Base-by-base conservation (phyloP, 1,140 invertebrate genomes). In the Thalassaphorura encarpata region DNA sequence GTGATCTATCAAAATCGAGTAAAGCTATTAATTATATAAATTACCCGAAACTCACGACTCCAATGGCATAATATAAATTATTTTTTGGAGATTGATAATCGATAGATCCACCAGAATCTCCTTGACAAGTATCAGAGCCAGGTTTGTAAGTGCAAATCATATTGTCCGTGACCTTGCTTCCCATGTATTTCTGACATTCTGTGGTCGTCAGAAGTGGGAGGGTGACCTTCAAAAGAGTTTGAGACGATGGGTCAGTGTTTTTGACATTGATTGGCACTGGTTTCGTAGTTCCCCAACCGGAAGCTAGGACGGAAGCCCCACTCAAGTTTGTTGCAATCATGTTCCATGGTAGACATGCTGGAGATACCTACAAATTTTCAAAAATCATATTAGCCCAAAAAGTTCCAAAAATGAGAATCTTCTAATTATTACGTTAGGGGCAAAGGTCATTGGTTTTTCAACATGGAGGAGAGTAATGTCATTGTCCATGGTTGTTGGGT, bases 381-480 rank as follows among this genome's bases (percentile, higher is more conserved):
- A 51, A 19, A 11, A n/a, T n/a, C n/a, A n/a, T n/a, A n/a, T n/a
- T n/a, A n/a, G n/a, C n/a, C n/a, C n/a, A n/a, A n/a, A n/a, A n/a
- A n/a, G n/a, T n/a, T n/a, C n/a, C n/a, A n/a, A n/a, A n/a, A 39
- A 51, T 51, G 11, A 51, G 28, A 16, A 19, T 5, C 26, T 8
- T 24, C 33, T 36, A 19, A 51, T 33, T 11, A 8, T 47, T 51
- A 51, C 48, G 16, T 51, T 51, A 5, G 26, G 23, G 3, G 28
- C 33, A 27, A 51, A 51, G 3, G 27, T 51, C 4, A 51, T 15
- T 23, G 48, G 48, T 8, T 26, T 18, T 24, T 18, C 4, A 5
- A 64, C 41, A 21, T 50, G 39, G 18, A 64, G 18, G 36, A 64
- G 36, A 15, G 59, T 31, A 42, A 64, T 59, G 49, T 64, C 62